phyloP scores from a whole-genome alignment of 2,888 invertebrate genomes.

The Tachina lurida region DNA sequence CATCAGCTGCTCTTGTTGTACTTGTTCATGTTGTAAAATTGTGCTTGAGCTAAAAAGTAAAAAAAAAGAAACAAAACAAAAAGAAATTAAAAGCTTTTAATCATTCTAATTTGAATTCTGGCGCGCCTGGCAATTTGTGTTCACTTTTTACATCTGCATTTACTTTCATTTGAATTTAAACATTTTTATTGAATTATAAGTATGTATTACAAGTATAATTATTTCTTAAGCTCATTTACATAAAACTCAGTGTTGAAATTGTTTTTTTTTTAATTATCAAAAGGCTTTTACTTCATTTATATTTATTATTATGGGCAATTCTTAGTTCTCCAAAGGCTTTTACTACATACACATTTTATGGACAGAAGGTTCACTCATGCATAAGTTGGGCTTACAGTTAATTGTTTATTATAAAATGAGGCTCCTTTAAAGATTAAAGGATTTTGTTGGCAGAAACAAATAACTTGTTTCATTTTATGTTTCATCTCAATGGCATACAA shows the following conservation, averaged over 20 bases:
- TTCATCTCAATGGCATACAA: no score
- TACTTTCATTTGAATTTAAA: constrained; percentile 19
- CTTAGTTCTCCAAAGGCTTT: neutral
- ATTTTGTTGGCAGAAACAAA: no score
- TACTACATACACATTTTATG: neutral
- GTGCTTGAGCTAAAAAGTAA: constrained; percentile 27
- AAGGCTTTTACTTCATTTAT: neutral
- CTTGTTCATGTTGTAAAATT: constrained; percentile 53
- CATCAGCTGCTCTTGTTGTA: constrained; percentile 50
- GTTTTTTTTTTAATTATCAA: neutral
- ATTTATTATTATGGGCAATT: no score
- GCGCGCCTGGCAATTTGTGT: neutral
- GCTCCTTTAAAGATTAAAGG: neutral
- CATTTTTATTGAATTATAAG: constrained; percentile 18
- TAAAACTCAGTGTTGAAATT: constrained; percentile 7
- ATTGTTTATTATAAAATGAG: neutral
- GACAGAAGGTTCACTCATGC: neutral
- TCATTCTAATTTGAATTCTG: constrained; percentile 45
- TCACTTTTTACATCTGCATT: constrained; percentile 8
- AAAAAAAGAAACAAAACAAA: neutral
- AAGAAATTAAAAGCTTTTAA: constrained; percentile 46
- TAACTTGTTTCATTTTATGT: no score
- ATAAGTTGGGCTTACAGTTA: neutral
- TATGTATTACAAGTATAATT: constrained; percentile 3
- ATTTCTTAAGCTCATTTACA: constrained; percentile 2